Base-by-base conservation (phyloP, 2,113 vertebrate species). In the Anolis sagrei region DNA sequence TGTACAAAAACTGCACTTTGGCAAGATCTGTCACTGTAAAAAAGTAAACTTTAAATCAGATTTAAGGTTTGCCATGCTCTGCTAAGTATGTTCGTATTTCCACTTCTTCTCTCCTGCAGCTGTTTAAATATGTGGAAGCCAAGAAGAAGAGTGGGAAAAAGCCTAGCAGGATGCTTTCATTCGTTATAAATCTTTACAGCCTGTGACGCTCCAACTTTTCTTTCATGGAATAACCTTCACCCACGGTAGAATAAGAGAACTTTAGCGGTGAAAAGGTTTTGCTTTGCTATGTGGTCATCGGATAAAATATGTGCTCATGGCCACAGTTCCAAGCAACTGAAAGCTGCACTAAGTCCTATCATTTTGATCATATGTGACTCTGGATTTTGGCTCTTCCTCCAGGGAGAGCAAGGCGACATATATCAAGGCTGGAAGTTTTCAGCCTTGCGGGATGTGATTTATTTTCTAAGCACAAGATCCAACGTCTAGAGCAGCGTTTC, bases 31-130 rank as follows among this genome's bases (percentile, higher is more conserved):
- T 74, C 73, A 72, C 44, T 81, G 19, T 61, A 77, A 82, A 39
- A 68, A n/a, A 76, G 48, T 58, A 84, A 69, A 84, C 87, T 90
- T 82, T 91, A 84, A 88, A 83, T 91, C 83, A 91, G 85, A 85
- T 88, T 90, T 86, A 84, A 88, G 62, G 48, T 79, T 88, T 82
- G 83, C 51, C 86, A 81, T 44, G 61, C 82, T 78, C 79, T 64
- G 79, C 64, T 81, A 74, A 85, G 69, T 48, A 79, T 74, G 84
- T 62, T 91, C 82, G 85, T 83, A 92, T 86, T 92, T 90, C 85
- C 81, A 88, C 75, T 75, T 68, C 79, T 83, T 79, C 86, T 86
- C 81, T 74, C 27, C 64, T 72, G 68, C 79, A 89, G 86, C 82
- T 87, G 88, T 78, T 86, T 88, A 91, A 91, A 87, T 79, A 83